Percentiles rank a stretch among this genome's conserved stretches.
Evolutionary conservation across 2,797 vertebrate species (phyloP).

Genomic region (Falco naumanni): DNA sequence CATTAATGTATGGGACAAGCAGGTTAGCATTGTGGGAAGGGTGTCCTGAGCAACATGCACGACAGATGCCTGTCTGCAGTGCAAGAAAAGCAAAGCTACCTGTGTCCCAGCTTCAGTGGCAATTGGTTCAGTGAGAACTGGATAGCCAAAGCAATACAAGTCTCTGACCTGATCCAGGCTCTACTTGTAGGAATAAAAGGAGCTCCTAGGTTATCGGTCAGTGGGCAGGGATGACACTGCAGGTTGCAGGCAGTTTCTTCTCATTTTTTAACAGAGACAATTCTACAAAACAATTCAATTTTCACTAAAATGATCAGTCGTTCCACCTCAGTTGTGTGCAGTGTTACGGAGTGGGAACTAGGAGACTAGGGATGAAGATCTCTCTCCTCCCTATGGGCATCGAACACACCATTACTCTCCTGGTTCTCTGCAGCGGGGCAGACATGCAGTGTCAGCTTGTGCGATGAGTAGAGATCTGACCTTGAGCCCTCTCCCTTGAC

Average conservation of each 20-base stretch:
- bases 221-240: background rate
- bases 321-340: background rate
- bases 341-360: rapidly evolving
- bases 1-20: no score
- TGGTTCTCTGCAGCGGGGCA: background rate
- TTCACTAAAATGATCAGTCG: background rate
- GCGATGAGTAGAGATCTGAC: background rate
- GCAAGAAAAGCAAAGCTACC: background rate
- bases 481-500: background rate
- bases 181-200: background rate
- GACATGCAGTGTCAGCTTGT: background rate
- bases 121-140: background rate
- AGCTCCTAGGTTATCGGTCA: background rate
- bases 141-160: background rate
- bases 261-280: background rate
- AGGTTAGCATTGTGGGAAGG: background rate
- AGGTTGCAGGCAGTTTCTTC: background rate
- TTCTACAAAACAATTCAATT: background rate
- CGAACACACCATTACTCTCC: rapidly evolving
- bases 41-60: background rate
- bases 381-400: background rate
- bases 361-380: background rate
- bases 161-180: background rate
- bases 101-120: background rate
- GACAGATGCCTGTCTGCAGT: background rate